A percentile compares a stretch with the other conserved stretches of the same genome.
These are phyloP conservation scores for Sphaerophoria rueppellii DNA, from an alignment of 2,888 invertebrate species.

Conservation along the genomic window DNA sequence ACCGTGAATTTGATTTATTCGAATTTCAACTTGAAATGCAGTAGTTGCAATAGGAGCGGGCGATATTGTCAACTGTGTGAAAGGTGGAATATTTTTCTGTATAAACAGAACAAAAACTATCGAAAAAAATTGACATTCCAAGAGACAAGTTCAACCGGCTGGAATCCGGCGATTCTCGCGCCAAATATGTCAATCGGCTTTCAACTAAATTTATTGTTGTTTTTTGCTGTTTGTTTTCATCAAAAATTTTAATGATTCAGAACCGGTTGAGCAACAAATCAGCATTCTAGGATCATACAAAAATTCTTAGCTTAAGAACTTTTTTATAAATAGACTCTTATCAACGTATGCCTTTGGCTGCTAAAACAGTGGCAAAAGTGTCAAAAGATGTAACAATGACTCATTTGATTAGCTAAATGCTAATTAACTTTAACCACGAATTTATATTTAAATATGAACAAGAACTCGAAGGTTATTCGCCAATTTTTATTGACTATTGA, in stretches of 20 bases:
- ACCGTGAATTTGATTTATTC: conserved; percentile 64
- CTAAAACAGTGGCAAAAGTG: not conserved
- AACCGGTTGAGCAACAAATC: conserved; percentile 42
- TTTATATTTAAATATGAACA: not conserved
- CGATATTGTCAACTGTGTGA: not conserved
- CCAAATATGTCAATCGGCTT: conserved; percentile 40
- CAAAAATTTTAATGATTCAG: conserved; percentile 15
- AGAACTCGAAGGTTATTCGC: not conserved
- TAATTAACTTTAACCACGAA: conserved; percentile 29
- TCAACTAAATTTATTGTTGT: conserved; percentile 26
- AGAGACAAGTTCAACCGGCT: conserved; percentile 22
- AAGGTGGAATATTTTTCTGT: not conserved
- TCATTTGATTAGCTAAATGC: conserved; percentile 19
- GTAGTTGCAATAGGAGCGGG: conserved; percentile 4
- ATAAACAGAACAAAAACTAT: no score
- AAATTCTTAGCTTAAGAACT: not conserved
- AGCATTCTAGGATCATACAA: not conserved
- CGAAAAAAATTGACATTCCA: no score
- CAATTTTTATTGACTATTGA: conserved; percentile 4
- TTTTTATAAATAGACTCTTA: not conserved
- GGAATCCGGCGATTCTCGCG: conserved; percentile 48
- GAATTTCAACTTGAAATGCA: conserved; percentile 1
- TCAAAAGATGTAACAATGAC: conserved; percentile 32
- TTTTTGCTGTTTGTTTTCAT: conserved; percentile 3
- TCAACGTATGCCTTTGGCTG: not conserved